Conservation (phyloP, 2,888 invertebrate species). For the Leptinotarsa peninsularis region DNA sequence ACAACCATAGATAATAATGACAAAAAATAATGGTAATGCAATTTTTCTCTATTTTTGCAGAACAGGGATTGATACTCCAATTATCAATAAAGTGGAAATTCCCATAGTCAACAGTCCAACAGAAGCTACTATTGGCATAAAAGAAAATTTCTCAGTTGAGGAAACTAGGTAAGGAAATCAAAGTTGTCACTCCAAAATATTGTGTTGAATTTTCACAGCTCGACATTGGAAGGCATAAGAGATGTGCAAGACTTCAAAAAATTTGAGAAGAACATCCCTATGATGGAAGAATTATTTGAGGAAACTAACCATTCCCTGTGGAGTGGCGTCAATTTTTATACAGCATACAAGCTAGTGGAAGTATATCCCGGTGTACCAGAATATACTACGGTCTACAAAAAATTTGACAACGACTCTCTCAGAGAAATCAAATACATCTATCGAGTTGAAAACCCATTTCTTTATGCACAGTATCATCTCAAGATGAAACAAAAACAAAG, state of each 20-base stretch:
- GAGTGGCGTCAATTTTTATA: neutral
- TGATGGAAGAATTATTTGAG: neutral
- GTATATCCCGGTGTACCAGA: neutral
- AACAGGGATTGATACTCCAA: neutral
- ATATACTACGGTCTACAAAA: neutral
- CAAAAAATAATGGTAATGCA: neutral
- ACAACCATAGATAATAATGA: too few species aligned
- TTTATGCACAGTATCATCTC: conserved; percentile 14
- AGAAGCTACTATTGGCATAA: neutral
- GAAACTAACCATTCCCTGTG: neutral
- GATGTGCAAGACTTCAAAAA: neutral
- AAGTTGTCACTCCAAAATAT: neutral
- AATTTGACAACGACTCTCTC: neutral
- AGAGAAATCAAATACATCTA: neutral
- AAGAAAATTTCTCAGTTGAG: neutral
- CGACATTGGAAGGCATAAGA: neutral
- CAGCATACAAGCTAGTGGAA: neutral
- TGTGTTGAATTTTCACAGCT: neutral
- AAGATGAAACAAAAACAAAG: conserved; percentile 23
- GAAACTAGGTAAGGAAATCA: neutral
- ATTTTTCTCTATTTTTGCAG: neutral
- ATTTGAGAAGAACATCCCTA: neutral
- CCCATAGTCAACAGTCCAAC: neutral
- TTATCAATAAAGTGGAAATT: neutral
- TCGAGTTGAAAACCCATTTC: conserved; percentile 1